These are phyloP conservation scores for Autographa pulchrina DNA, from an alignment of 2,888 invertebrate species.

Conservation along the genomic window DNA sequence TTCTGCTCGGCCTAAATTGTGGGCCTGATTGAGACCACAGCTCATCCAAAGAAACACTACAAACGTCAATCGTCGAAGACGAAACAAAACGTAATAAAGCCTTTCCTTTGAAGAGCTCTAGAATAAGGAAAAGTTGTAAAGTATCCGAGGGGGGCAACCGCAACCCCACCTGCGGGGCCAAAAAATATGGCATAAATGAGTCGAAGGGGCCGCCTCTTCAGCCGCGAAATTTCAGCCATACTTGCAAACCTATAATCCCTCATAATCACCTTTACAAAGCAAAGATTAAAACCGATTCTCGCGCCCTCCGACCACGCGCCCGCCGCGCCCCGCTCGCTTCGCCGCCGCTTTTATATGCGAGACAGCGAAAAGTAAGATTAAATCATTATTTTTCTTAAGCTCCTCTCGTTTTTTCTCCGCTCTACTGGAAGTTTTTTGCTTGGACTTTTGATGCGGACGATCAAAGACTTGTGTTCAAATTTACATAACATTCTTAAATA, in stretches of 20 bases:
- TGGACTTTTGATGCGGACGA: constrained; percentile 89
- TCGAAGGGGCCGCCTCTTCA: constrained; percentile 79
- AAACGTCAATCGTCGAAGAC: constrained; percentile 71
- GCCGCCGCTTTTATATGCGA: constrained; percentile 87
- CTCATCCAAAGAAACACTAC: constrained; percentile 73
- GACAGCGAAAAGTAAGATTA: constrained; percentile 89
- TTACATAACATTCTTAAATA: constrained; percentile 90
- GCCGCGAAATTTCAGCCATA: constrained; percentile 88
- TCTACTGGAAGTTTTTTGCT: constrained; percentile 85
- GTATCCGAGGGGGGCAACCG: constrained; percentile 80
- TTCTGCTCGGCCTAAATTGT: constrained; percentile 27
- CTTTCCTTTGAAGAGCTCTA: constrained; percentile 84
- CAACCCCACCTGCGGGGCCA: constrained; percentile 83
- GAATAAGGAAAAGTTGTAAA: constrained; percentile 86
- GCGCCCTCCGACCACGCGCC: constrained; percentile 73
- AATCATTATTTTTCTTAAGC: constrained; percentile 90
- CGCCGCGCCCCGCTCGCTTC: constrained; percentile 60
- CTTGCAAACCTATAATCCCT: constrained; percentile 90
- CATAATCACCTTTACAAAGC: constrained; percentile 91
- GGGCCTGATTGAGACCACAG: constrained; percentile 65
- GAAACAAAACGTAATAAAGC: constrained; percentile 83
- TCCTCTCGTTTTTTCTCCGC: constrained; percentile 85
- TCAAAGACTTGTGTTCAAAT: constrained; percentile 89
- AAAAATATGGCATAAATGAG: constrained; percentile 87
- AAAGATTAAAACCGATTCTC: constrained; percentile 90